Base-by-base conservation (phyloP, 2,797 vertebrate species). In the Sebastes paucispinis region DNA sequence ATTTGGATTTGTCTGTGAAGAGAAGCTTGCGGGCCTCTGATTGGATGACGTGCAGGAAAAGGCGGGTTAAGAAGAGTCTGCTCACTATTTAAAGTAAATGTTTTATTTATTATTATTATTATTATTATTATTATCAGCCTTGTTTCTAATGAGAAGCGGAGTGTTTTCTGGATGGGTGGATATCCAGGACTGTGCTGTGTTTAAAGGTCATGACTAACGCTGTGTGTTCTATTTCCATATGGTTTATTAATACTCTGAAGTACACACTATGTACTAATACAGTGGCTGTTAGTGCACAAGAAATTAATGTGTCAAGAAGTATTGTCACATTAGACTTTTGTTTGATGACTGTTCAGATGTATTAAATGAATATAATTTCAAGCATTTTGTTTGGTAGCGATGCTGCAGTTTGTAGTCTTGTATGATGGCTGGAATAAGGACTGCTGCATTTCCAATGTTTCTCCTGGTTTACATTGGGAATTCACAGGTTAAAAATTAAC, bases 81-180 rank as follows among this genome's bases (percentile, higher is more conserved):
- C 10, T 66, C 7, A 4, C 1, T 11, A 6, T 27, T 57, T 8
- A 31, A 50, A 55, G 6, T 50, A 29, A 75, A 57, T 22, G 58
- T 59, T 81, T 73, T 70, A 69, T 14, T 59, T 59, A 0, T 59
- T 27, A 18, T 43, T 43, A 43, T 43, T 43, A 18, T 43, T 43
- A 43, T 39, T 39, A 43, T 43, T 43, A 43, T 43, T 43, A 43
- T 43, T 47, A 47, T 47, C 43, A 18, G 43, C 43, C 43, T 18
- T 47, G 43, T 47, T 47, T 47, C 43, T 47, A 47, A 47, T 47
- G 43, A 18, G 16, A 47, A 18, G 14, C 16, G 6, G 43, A 7
- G 43, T 7, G 43, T 86, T 85, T 81, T 52, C 64, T 66, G 71
- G 70, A 54, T 66, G 32, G 36, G 22, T 75, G 72, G 8, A 27